These are phyloP conservation scores for Oryctolagus cuniculus DNA, from an alignment of 2,113 vertebrate genomes.

Conservation along the genomic window mOryCun1.1 NC_091442.1:37544001-37544500, in stretches of 20 bases:
- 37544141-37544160: constrained; percentile 55
- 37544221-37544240: not conserved
- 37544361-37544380: constrained; percentile 67
- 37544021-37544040: constrained; percentile 42
- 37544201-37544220: not conserved
- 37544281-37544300: constrained; percentile 2
- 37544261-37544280: constrained; percentile 69
- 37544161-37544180: constrained; percentile 28
- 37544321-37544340: constrained; percentile 59
- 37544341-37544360: constrained; percentile 68
- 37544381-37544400: constrained; percentile 68
- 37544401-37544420: constrained; percentile 73
- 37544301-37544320: constrained; percentile 66
- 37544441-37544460: constrained; percentile 72
- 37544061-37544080: not conserved
- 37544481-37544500: constrained; percentile 58
- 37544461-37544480: constrained; percentile 68
- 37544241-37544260: constrained; percentile 58
- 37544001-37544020: fast-evolving
- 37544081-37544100: constrained; percentile 46
- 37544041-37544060: not conserved
- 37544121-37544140: constrained; percentile 13
- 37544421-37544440: constrained; percentile 76
- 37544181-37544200: constrained; percentile 61
- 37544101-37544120: not conserved